phyloP scores from a whole-genome alignment of 1,140 invertebrate species.

The Nomia melanderi region DNA sequence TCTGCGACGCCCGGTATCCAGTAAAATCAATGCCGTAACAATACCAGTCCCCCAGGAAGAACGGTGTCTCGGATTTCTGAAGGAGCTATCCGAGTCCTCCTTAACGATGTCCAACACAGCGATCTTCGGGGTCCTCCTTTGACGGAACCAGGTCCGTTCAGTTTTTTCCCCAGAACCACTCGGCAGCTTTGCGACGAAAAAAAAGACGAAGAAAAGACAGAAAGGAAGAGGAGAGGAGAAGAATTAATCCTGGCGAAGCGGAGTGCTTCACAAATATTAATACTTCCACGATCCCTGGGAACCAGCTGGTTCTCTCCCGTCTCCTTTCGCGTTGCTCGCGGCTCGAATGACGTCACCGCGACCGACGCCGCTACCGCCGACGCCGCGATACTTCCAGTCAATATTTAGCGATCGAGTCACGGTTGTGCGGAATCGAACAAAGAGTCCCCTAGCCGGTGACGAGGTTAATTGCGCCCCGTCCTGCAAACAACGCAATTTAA shows the following conservation, averaged over 20 bases:
- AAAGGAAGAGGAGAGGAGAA: background rate
- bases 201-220: too few relatives aligned
- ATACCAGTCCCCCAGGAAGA: too few relatives aligned
- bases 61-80: too few relatives aligned
- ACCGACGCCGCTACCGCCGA: background rate
- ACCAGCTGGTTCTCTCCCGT: background rate
- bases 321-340: background rate
- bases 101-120: too few relatives aligned
- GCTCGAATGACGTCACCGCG: slow-evolving; percentile 19
- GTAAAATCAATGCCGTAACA: too few relatives aligned
- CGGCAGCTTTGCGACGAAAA: background rate
- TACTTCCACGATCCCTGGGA: background rate
- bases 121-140: too few relatives aligned
- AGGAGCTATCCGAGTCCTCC: too few relatives aligned
- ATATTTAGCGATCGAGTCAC: slow-evolving; percentile 40
- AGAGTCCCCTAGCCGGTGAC: background rate
- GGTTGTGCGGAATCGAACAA: slow-evolving; percentile 10
- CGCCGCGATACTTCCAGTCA: slow-evolving; percentile 15
- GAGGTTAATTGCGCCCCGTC: slow-evolving; percentile 13
- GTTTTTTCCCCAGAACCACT: background rate
- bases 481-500: slow-evolving; percentile 21
- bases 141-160: background rate
- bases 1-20: too few relatives aligned
- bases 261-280: slow-evolving; percentile 44
- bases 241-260: background rate